Percentiles rank a stretch among this genome's conserved stretches.
These are phyloP conservation scores for Diglossa cyanea DNA, from an alignment of 2,797 vertebrate genomes.

Conservation along the genomic window DNA sequence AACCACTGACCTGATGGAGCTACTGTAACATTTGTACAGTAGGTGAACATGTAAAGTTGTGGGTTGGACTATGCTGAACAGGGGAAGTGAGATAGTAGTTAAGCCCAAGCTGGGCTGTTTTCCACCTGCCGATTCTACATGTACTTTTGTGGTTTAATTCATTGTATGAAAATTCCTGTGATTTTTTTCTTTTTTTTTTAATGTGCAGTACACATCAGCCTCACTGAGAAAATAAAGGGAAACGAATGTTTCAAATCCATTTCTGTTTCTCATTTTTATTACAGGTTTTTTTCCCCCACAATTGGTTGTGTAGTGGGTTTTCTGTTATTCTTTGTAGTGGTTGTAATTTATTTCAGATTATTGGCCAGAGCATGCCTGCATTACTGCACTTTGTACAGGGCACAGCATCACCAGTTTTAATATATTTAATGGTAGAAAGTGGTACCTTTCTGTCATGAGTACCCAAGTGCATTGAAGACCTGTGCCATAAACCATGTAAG, in stretches of 20 bases:
- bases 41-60: constrained; percentile 85
- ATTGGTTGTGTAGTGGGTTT: background rate
- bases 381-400: background rate
- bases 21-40: constrained; percentile 85
- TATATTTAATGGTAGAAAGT: background rate
- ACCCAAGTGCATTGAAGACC: background rate
- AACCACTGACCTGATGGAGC: constrained; percentile 88
- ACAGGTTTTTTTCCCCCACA: background rate
- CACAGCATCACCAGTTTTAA: background rate
- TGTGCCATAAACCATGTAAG: background rate
- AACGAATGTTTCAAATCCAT: constrained; percentile 90
- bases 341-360: background rate
- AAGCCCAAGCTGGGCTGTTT: constrained; percentile 86
- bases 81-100: constrained; percentile 77
- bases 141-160: constrained; percentile 96
- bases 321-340: background rate
- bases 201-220: constrained; percentile 98
- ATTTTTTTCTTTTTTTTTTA: constrained; percentile 82
- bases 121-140: constrained; percentile 91
- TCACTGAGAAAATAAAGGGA: constrained; percentile 99
- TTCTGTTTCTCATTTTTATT: constrained; percentile 74
- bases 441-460: background rate
- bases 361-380: background rate
- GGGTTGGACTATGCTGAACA: constrained; percentile 87
- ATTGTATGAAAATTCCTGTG: constrained; percentile 95